A percentile compares a stretch with the other conserved stretches of the same genome.
phyloP scores from a whole-genome alignment of 2,888 invertebrate species.

The Vannuccia rotundouncinata region DNA sequence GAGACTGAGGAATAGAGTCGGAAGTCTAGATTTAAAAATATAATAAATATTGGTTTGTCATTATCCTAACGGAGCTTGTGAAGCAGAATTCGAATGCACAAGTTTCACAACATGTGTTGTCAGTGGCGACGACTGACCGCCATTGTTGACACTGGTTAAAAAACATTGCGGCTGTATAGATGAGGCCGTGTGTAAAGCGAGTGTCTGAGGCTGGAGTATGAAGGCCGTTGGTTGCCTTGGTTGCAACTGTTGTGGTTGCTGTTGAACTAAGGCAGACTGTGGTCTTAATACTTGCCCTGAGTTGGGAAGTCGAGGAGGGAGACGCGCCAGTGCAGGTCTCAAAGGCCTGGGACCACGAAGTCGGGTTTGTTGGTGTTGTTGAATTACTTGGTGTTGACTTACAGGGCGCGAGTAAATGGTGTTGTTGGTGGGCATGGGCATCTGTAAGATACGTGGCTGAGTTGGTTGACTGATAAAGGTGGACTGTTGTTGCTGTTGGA shows the following conservation, averaged over 20 bases:
- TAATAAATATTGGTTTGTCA: too few relatives aligned
- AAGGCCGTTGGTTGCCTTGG: neutral
- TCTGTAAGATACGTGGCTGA: neutral
- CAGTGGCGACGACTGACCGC: neutral
- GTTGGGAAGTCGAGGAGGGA: neutral
- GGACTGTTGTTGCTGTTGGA: neutral
- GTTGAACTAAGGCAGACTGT: neutral
- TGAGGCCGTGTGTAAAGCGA: too few relatives aligned
- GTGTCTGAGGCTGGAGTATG: neutral
- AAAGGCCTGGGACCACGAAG: neutral
- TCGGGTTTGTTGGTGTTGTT: too few relatives aligned
- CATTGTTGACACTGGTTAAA: neutral
- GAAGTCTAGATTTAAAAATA: too few relatives aligned
- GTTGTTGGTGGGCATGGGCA: neutral
- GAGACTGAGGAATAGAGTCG: too few relatives aligned
- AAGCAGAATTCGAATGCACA: neutral
- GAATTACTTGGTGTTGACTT: neutral
- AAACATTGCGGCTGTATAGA: neutral
- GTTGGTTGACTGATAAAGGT: neutral
- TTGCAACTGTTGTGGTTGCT: neutral
- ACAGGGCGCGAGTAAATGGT: neutral
- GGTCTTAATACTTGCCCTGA: neutral
- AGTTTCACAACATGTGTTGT: slow-evolving; percentile 7
- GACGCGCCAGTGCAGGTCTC: neutral
- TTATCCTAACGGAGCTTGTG: neutral